Percentiles rank a stretch among this genome's conserved stretches.
Conservation (phyloP, 2,797 vertebrate species). For the Macroramphosus scolopax region DNA sequence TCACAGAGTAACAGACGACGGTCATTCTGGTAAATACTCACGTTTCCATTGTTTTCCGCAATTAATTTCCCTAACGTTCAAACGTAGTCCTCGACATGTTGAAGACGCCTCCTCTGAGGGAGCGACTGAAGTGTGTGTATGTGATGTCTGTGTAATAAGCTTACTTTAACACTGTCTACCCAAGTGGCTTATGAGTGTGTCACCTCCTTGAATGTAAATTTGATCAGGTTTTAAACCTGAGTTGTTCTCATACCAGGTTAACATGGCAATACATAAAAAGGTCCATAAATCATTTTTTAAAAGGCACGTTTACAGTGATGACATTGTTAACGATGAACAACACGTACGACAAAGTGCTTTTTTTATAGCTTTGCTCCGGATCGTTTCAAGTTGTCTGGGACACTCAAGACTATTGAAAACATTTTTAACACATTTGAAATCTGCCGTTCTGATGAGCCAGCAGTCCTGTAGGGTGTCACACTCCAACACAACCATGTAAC, state of each 20-base stretch:
- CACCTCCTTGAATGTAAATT: constrained; percentile 51
- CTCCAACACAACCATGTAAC: constrained; percentile 18
- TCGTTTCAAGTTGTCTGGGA: neutral
- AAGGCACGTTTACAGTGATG: neutral
- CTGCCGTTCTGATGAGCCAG: neutral
- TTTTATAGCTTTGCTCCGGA: no score
- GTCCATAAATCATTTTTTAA: no score
- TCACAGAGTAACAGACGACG: constrained; percentile 2
- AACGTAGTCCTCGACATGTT: neutral
- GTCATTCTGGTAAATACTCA: constrained; percentile 29
- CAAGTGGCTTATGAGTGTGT: constrained; percentile 43
- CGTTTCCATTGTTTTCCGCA: constrained; percentile 22
- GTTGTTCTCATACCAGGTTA: constrained; percentile 5
- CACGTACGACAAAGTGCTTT: no score
- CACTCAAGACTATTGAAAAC: neutral
- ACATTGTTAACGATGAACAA: constrained; percentile 2
- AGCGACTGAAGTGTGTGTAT: constrained; percentile 44
- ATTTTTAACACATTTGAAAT: no score
- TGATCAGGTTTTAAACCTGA: constrained; percentile 41
- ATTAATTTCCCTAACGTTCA: constrained; percentile 6
- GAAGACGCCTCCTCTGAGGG: constrained; percentile 15
- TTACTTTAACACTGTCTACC: constrained; percentile 60
- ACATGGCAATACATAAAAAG: no score
- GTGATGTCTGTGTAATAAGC: constrained; percentile 54
- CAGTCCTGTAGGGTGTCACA: constrained; percentile 4